A percentile compares a stretch with the other conserved stretches of the same genome.
Evolutionary conservation across 2,797 vertebrate species (phyloP).

Genomic region (Dicrostonyx torquatus): DNA sequence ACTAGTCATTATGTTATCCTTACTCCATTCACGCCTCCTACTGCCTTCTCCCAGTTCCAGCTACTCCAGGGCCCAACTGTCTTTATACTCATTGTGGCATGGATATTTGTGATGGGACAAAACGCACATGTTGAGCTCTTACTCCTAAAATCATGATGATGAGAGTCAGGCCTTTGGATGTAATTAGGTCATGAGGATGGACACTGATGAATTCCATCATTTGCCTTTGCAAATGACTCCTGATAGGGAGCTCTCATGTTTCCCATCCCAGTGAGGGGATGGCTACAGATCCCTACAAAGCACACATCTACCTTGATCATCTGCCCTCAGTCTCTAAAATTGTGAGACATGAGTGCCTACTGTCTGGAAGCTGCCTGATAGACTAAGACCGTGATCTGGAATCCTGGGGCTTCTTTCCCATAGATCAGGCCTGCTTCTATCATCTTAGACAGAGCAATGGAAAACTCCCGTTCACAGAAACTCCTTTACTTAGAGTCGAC

Average conservation of each 20-base stretch:
- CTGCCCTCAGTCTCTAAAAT: background rate
- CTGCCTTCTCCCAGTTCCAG: background rate
- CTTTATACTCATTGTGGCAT: background rate
- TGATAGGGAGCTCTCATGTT: no score
- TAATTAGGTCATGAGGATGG: background rate
- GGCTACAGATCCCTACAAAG: no score
- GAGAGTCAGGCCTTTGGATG: background rate
- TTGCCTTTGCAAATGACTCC: background rate
- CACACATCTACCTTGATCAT: background rate
- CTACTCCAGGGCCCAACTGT: background rate
- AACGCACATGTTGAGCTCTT: background rate
- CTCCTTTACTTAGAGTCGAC: background rate
- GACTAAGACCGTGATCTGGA: background rate
- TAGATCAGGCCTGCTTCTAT: background rate
- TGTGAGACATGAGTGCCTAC: background rate
- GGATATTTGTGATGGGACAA: background rate
- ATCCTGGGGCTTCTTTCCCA: background rate
- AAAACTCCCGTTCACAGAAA: background rate
- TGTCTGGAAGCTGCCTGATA: background rate
- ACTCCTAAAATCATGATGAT: background rate
- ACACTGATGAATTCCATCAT: background rate
- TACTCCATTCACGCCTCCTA: background rate
- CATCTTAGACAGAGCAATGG: background rate
- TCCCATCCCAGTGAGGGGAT: background rate
- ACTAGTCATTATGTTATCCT: background rate